Evolutionary conservation across 2,113 vertebrate species (phyloP), one percentile per base, ranked within the genome.

Genomic region (Alaudala cheleensis): DNA sequence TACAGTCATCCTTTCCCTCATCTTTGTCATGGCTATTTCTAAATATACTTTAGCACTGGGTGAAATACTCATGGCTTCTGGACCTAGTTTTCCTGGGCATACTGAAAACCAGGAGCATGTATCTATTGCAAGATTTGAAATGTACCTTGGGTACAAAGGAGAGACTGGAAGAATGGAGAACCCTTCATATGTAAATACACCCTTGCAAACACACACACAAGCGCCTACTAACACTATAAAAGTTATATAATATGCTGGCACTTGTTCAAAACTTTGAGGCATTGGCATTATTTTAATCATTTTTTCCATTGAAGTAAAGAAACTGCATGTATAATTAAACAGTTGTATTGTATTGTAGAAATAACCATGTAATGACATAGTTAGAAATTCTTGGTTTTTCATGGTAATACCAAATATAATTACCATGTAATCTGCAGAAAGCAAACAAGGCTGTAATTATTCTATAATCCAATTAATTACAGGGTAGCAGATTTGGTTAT

Each of bases 401-500:
- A 97, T 98, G 97, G 98, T 95, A 98, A 97, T 95, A 95, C 93
- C 95, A 98, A 97, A 95, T 95, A 97, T 98, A 98, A 98, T 98
- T 98, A 97, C 97, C 98, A 97, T 98, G 98, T 98, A 98, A 98
- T 98, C 97, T 98, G 96, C 95, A 54, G 96, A 97, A 97, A 97
- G 96, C 95, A 98, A 98, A 98, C 97, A 98, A 96, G 95, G 94
- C 93, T 97, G 96, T 97, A 98, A 98, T 98, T 98, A 97, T 97
- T 98, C 97, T 88, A 74, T 98, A 98, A 98, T 98, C 97, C 96
- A 98, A 97, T 98, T 98, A 98, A 98, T 98, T 98, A 97, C 95
- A 97, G 94, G 93, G 92, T 96, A 97, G 96, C 34, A 74, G 92
- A 94, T 96, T 97, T 37, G 95, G 87, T 96, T 97, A 94, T 97